Evolutionary conservation across 2,113 vertebrate genomes (phyloP).

Genomic region (Trochalopteron elliotii): DNA sequence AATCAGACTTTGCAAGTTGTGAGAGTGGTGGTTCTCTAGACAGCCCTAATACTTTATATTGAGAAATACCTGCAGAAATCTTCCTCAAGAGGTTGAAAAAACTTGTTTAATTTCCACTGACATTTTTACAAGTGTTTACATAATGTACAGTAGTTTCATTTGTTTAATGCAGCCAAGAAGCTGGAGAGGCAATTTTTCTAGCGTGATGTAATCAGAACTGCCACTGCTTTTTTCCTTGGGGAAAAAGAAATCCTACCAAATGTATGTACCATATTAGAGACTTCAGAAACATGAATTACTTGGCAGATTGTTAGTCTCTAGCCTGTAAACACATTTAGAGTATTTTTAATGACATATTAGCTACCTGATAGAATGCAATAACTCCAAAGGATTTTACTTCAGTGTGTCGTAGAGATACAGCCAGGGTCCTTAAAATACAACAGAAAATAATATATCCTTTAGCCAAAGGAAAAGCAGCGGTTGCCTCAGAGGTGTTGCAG

Average conservation of each 20-base stretch:
- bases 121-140: slow-evolving; percentile 58
- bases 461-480: neutral
- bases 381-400: neutral
- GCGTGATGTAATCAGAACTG: neutral
- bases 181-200: slow-evolving; percentile 45
- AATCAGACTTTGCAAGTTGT: neutral
- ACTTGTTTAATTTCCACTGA: slow-evolving; percentile 50
- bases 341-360: slow-evolving; percentile 31
- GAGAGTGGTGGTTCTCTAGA: neutral
- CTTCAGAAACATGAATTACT: slow-evolving; percentile 12
- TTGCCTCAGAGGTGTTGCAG: neutral
- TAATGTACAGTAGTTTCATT: slow-evolving; percentile 41
- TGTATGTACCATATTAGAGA: slow-evolving; percentile 8
- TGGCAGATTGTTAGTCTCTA: slow-evolving; percentile 26
- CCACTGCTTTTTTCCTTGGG: slow-evolving; percentile 1
- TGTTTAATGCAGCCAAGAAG: slow-evolving; percentile 39
- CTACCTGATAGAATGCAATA: neutral
- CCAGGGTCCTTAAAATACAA: neutral
- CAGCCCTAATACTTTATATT: neutral
- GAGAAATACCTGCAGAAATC: slow-evolving; percentile 33
- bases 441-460: neutral
- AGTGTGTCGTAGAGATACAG: neutral
- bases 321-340: slow-evolving; percentile 10
- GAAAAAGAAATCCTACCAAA: slow-evolving; percentile 14
- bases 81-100: slow-evolving; percentile 15